Evolutionary conservation across 2,113 vertebrate species (phyloP).

Genomic region (Tenebrosternarchus preto): DNA sequence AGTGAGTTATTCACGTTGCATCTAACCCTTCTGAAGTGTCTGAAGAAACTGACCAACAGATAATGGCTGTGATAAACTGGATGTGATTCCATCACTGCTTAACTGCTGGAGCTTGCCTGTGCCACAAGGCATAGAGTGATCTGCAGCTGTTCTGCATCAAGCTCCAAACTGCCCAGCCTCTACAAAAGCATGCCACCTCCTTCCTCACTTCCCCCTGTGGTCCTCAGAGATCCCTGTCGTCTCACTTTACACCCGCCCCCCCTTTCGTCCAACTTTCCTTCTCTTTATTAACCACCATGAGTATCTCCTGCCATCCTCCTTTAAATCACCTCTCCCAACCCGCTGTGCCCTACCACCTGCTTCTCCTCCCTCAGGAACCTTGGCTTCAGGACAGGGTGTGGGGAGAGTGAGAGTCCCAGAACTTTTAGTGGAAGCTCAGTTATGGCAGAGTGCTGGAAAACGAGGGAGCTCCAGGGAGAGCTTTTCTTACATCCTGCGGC

Average conservation of each 20-base stretch:
- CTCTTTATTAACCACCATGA: constrained; percentile 26
- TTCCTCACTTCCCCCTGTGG: constrained; percentile 4
- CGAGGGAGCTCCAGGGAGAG: constrained; percentile 50
- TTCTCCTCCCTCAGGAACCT: neutral
- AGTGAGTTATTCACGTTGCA: constrained; percentile 57
- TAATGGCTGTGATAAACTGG: constrained; percentile 19
- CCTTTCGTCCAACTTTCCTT: constrained; percentile 2
- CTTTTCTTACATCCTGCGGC: constrained; percentile 70
- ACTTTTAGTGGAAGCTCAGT: constrained; percentile 33
- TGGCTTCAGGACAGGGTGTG: neutral
- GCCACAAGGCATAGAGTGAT: constrained; percentile 37
- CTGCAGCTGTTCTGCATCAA: constrained; percentile 31
- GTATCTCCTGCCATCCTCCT: constrained; percentile 15
- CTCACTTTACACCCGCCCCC: neutral
- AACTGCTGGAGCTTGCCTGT: constrained; percentile 35
- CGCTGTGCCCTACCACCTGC: neutral
- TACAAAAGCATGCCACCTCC: constrained; percentile 22
- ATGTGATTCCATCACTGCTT: constrained; percentile 28
- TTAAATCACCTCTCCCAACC: constrained; percentile 2
- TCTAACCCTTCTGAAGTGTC: constrained; percentile 57
- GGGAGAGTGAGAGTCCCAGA: neutral
- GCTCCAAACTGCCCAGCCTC: neutral
- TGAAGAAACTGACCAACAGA: constrained; percentile 16
- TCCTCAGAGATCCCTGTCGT: constrained; percentile 30
- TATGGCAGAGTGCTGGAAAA: constrained; percentile 5